phyloP scores from a whole-genome alignment of 2,797 vertebrate genomes.

The Eurystomus glaucurus region DNA sequence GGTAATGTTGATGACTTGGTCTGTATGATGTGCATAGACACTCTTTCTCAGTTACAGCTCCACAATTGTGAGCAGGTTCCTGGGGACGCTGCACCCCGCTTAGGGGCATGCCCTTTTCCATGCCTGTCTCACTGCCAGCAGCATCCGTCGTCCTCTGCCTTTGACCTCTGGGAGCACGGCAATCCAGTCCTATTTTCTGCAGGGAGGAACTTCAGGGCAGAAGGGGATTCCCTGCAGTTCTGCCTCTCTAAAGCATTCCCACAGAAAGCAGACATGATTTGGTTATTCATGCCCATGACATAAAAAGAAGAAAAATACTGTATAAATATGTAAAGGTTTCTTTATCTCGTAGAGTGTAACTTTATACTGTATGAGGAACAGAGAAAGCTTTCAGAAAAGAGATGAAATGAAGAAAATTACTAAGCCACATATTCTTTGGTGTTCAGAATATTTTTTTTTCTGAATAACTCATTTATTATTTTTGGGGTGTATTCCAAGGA shows the following conservation, averaged over 20 bases:
- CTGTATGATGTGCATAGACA: accelerated
- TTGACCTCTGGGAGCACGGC: neutral
- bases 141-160: neutral
- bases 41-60: neutral
- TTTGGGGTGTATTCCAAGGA: neutral
- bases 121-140: neutral
- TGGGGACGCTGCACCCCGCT: neutral
- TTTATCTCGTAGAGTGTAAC: neutral
- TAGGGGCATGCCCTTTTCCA: neutral
- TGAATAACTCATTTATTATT: neutral
- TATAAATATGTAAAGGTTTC: conserved; percentile 20
- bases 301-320: conserved; percentile 26
- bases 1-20: neutral
- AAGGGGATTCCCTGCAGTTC: conserved; percentile 43
- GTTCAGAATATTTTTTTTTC: neutral
- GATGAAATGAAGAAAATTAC: conserved; percentile 19
- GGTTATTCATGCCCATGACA: neutral
- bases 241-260: conserved; percentile 1
- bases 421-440: neutral
- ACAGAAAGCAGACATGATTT: neutral
- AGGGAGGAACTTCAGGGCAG: neutral
- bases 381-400: conserved; percentile 22
- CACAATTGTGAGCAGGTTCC: neutral
- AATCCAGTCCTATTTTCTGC: conserved; percentile 14
- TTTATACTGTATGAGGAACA: neutral